These are phyloP conservation scores for Xiphorhynchus elegans DNA, from an alignment of 2,113 vertebrate species.

Conservation along the genomic window DNA sequence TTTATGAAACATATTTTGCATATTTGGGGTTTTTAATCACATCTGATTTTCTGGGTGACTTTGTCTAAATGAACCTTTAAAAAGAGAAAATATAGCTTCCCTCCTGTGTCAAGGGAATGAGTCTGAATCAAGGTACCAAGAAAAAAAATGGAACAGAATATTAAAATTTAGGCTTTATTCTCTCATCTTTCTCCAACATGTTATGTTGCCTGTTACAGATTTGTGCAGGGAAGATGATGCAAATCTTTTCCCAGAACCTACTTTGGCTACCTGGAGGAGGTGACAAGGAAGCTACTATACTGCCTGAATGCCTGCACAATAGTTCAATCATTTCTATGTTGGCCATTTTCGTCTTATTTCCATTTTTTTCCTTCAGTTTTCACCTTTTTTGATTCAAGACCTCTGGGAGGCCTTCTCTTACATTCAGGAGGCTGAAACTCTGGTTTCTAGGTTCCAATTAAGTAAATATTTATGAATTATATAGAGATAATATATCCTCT, in stretches of 20 bases:
- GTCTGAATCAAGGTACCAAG: neutral
- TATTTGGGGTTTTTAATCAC: neutral
- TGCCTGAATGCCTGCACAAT: neutral
- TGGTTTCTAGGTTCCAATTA: neutral
- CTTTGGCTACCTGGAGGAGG: neutral
- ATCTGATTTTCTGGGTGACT: neutral
- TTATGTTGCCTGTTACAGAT: neutral
- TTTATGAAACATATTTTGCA: neutral
- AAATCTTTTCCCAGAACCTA: neutral
- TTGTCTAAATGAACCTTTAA: neutral
- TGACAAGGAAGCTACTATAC: neutral
- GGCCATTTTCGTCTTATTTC: neutral
- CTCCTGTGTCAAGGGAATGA: neutral
- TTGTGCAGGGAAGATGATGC: neutral
- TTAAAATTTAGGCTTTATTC: neutral
- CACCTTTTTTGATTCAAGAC: neutral
- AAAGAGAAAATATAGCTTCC: neutral
- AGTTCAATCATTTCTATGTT: neutral
- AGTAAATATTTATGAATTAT: neutral
- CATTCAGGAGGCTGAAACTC: neutral
- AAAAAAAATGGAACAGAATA: neutral
- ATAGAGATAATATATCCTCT: neutral
- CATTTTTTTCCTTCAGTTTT: neutral
- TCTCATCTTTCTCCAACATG: neutral
- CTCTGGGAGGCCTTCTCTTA: neutral